Percentiles rank a stretch among this genome's conserved stretches.
These are phyloP conservation scores for Saccostrea glomerata DNA, from an alignment of 1,140 invertebrate species.

Conservation along the genomic window DNA sequence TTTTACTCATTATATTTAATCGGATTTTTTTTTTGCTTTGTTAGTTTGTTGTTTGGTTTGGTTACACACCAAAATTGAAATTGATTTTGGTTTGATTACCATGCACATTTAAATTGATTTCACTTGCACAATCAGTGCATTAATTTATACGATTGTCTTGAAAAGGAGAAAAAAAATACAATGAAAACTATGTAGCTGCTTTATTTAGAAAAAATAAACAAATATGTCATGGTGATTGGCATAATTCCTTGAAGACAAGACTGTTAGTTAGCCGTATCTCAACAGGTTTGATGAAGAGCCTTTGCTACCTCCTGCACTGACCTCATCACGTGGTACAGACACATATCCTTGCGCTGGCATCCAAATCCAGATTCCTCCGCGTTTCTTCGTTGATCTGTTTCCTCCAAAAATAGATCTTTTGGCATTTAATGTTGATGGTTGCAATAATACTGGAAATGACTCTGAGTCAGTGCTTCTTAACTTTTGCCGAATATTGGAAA, in stretches of 20 bases:
- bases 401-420: constrained; percentile 58
- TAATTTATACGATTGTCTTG: no score
- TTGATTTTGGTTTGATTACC: no score
- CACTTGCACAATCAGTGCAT: no score
- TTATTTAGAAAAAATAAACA: constrained; percentile 42
- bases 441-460: constrained; percentile 57
- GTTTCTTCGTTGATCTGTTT: constrained; percentile 55
- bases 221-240: constrained; percentile 4
- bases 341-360: constrained; percentile 76
- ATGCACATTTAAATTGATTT: no score
- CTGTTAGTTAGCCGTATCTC: constrained; percentile 65
- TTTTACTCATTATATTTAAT: no score
- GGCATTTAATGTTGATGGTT: constrained; percentile 63
- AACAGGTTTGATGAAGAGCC: constrained; percentile 65
- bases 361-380: constrained; percentile 73
- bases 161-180: background rate
- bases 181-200: background rate
- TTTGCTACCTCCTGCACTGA: constrained; percentile 37
- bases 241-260: constrained; percentile 18
- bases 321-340: constrained; percentile 63
- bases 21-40: no score
- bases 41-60: no score
- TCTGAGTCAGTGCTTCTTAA: constrained; percentile 44
- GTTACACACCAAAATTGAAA: no score
- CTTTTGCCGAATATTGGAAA: constrained; percentile 40